Percentiles rank a stretch among this genome's conserved stretches.
Evolutionary conservation across 2,888 invertebrate species (phyloP).

Genomic region (Heliconius sara): DNA sequence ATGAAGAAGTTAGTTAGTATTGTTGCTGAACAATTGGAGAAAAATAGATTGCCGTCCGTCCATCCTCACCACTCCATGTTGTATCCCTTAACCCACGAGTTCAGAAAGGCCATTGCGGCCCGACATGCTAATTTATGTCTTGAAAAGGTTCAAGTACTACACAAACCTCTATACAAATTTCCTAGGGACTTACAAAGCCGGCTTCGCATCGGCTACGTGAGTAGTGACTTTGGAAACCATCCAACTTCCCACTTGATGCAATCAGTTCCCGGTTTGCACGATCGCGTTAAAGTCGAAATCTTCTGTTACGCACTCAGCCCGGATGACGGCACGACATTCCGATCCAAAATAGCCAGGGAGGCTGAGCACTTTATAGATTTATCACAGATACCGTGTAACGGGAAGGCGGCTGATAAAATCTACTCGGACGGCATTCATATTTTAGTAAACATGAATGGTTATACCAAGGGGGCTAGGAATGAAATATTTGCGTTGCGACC

Average conservation of each 20-base stretch:
- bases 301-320: constrained; percentile 97
- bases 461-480: constrained; percentile 99
- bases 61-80: constrained; percentile 99
- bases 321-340: constrained; percentile 99
- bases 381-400: constrained; percentile 96
- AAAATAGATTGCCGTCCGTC: constrained; percentile 98
- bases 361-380: constrained; percentile 98
- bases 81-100: constrained; percentile 97
- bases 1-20: constrained; percentile 98
- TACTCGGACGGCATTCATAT: constrained; percentile 98
- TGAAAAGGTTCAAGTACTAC: constrained; percentile 98
- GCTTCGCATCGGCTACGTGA: constrained; percentile 97
- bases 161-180: constrained; percentile 94
- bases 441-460: constrained; percentile 99
- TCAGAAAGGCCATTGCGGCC: constrained; percentile 97
- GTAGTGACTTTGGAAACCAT: constrained; percentile 99
- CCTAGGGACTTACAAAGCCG: constrained; percentile 88
- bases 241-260: constrained; percentile 99
- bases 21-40: constrained; percentile 98
- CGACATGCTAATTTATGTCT: constrained; percentile 98
- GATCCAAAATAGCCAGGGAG: constrained; percentile 97
- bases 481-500: constrained; percentile 98
- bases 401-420: constrained; percentile 98
- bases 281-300: constrained; percentile 93
- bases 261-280: constrained; percentile 97